Evolutionary conservation across 2,888 invertebrate genomes (phyloP).

Genomic region (Ornithoptera priamus): DNA sequence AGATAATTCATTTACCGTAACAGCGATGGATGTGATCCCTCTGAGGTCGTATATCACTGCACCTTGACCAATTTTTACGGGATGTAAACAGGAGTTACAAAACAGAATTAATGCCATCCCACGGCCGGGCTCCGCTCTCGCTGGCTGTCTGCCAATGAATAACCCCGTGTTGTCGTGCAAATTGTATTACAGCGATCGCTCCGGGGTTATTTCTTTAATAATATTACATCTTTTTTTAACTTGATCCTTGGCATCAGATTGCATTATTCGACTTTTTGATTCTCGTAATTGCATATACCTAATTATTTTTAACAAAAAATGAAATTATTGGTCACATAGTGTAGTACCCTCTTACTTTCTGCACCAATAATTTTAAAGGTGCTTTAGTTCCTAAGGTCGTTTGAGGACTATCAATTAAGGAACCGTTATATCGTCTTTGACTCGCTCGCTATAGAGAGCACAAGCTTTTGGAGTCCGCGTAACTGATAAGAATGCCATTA

Average conservation of each 20-base stretch:
- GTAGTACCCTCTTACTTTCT: no score
- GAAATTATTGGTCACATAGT: no score
- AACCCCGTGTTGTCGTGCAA: constrained; percentile 51
- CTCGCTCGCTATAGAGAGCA: no score
- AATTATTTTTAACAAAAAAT: neutral
- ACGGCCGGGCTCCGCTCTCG: constrained; percentile 53
- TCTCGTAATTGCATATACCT: neutral
- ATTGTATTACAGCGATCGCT: constrained; percentile 31
- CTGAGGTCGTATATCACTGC: constrained; percentile 22
- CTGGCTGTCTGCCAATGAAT: constrained; percentile 54
- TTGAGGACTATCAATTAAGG: no score
- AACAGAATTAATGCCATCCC: constrained; percentile 65
- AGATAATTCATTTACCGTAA: constrained; percentile 2
- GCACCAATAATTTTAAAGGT: no score
- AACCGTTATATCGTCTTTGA: no score
- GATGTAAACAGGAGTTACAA: constrained; percentile 70
- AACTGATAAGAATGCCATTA: no score
- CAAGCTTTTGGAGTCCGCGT: no score
- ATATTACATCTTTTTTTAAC: neutral
- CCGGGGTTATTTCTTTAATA: constrained; percentile 6
- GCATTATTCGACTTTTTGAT: neutral
- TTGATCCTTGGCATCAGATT: constrained; percentile 1
- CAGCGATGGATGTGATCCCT: neutral
- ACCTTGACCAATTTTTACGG: constrained; percentile 66
- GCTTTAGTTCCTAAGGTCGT: no score